These are phyloP conservation scores for Lordiphosa collinella DNA, from an alignment of 1,140 invertebrate species.

Conservation along the genomic window DNA sequence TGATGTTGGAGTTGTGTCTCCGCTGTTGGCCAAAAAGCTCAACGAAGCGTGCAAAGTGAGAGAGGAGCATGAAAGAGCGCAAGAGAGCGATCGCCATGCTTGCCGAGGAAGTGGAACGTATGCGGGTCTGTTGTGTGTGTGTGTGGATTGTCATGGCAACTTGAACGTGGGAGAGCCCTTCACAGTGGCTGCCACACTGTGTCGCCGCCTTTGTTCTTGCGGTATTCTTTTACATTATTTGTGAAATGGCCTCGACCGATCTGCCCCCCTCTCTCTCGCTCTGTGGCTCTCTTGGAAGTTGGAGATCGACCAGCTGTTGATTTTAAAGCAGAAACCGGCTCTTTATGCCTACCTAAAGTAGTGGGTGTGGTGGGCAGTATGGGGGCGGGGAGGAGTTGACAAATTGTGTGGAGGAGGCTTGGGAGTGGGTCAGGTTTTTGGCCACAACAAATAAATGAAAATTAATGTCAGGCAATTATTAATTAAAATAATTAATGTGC, in stretches of 20 bases:
- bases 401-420: not conserved
- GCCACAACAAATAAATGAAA: constrained; percentile 59
- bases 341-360: too few relatives aligned
- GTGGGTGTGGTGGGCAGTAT: constrained; percentile 1
- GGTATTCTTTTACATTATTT: constrained; percentile 27
- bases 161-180: constrained; percentile 72
- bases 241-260: constrained; percentile 60
- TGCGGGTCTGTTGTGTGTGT: constrained; percentile 2
- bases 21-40: constrained; percentile 58
- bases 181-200: constrained; percentile 19
- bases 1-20: constrained; percentile 17
- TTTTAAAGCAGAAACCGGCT: constrained; percentile 37
- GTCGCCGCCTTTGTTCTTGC: constrained; percentile 41
- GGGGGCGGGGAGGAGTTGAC: not conserved
- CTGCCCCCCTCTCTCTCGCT: not conserved
- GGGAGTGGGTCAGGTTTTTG: not conserved
- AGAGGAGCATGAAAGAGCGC: constrained; percentile 4
- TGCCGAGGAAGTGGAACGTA: constrained; percentile 61
- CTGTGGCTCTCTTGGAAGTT: not conserved
- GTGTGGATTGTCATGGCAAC: constrained; percentile 36
- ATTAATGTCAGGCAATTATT: constrained; percentile 72
- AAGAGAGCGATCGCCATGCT: constrained; percentile 3
- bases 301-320: constrained; percentile 63
- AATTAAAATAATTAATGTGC: constrained; percentile 74
- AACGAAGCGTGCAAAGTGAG: constrained; percentile 44